Evolutionary conservation across 2,888 invertebrate genomes (phyloP).

Genomic region (Pristionchus mayeri): DNA sequence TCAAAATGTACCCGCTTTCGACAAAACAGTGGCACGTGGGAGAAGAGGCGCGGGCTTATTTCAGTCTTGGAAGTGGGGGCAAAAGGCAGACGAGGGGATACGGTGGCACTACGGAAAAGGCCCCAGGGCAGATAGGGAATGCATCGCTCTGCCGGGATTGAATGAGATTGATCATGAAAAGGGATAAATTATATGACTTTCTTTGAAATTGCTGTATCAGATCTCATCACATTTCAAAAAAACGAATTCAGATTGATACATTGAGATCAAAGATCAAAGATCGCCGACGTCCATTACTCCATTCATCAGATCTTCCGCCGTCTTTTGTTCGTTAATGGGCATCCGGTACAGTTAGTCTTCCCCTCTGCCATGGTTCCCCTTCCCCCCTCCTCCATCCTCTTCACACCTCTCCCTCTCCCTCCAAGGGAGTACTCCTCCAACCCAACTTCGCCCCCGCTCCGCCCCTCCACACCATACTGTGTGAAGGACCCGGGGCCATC

Average conservation of each 20-base stretch:
- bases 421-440: constrained; percentile 35
- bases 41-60: neutral
- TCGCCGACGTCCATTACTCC: too few relatives aligned
- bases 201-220: too few relatives aligned
- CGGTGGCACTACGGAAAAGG: constrained; percentile 29
- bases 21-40: constrained; percentile 12
- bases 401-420: neutral
- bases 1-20: too few relatives aligned
- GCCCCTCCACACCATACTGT: constrained; percentile 41
- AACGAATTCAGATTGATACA: neutral
- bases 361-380: neutral
- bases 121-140: neutral
- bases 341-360: neutral
- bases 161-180: neutral
- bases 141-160: neutral
- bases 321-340: neutral
- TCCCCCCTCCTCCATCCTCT: neutral
- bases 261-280: too few relatives aligned
- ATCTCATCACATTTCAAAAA: too few relatives aligned
- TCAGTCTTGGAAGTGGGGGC: neutral
- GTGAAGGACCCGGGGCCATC: constrained; percentile 42
- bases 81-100: constrained; percentile 29
- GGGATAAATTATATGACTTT: too few relatives aligned
- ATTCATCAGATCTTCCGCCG: too few relatives aligned
- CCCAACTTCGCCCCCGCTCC: constrained; percentile 32